phyloP scores from a whole-genome alignment of 2,797 vertebrate species.

The Spheniscus humboldti region DNA sequence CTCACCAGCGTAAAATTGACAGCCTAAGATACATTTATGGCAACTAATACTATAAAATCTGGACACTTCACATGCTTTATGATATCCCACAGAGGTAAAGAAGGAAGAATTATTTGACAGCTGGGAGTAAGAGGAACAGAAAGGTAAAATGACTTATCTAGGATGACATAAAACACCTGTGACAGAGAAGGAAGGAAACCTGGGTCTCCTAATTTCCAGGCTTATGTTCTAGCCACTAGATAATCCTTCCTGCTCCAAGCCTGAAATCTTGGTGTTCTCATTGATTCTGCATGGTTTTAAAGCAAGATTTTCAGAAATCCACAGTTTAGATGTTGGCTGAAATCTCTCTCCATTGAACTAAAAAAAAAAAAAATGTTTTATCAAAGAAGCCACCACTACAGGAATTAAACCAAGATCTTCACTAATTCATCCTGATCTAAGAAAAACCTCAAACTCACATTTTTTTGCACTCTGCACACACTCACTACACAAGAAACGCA shows the following conservation, averaged over 20 bases:
- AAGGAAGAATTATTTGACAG: conserved; percentile 41
- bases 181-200: not conserved
- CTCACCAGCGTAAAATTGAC: not conserved
- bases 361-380: not conserved
- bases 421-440: not conserved
- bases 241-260: not conserved
- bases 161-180: not conserved
- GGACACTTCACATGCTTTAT: conserved; percentile 34
- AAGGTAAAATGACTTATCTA: conserved; percentile 26
- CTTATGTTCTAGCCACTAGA: not conserved
- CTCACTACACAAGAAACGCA: not conserved
- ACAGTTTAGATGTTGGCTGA: not conserved
- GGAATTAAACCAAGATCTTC: not conserved
- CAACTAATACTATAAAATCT: conserved; percentile 30
- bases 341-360: not conserved
- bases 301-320: not conserved
- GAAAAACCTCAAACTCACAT: not conserved
- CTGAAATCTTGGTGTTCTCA: not conserved
- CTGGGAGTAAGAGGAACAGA: not conserved
- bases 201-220: not conserved
- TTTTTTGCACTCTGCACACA: not conserved
- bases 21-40: conserved; percentile 6
- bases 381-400: not conserved
- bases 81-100: conserved; percentile 4
- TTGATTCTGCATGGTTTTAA: not conserved